Base-by-base conservation (phyloP, 2,797 vertebrate genomes). In the Denticeps clupeoides region DNA sequence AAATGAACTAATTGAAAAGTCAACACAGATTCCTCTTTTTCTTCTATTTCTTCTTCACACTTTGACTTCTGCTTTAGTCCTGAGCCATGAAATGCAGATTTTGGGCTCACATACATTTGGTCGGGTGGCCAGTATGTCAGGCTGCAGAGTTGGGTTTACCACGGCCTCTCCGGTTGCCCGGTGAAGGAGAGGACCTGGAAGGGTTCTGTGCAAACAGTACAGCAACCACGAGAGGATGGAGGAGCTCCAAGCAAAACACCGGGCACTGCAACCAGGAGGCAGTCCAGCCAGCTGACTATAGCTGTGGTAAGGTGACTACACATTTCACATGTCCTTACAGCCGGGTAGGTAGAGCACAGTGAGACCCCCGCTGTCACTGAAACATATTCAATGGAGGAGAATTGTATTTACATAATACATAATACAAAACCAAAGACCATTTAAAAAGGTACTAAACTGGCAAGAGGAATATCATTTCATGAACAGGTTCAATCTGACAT, bases 181-280 rank as follows among this genome's bases (percentile, higher is more conserved):
- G 29, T 56, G 40, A 54, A 51, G 49, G 41, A 45, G 57, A 60
- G n/a, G 58, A 60, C 56, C 64, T 59, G 62, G 55, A 59, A 56
- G 58, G 62, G 65, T 70, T 63, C 49, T 56, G 45, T 59, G 24
- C 49, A 67, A 53, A 51, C 56, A 68, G 49, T 21, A 52, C 53
- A 40, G 59, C 41, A 63, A 54, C 64, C 59, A 47, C 70, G 67
- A 41, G 25, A 24, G 56, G 53, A 57, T 4, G 27, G 53, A 59
- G 29, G 49, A 29, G 47, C 16, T 73, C 70, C 71, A 74, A 72
- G 56, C 56, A 35, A 72, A 76, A 75, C 66, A 73, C 64, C 67
- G 70, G 61, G 63, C 47, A 41, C 58, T 54, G n/a, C n/a, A n/a
- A 56, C 28, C 54, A 54, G 50, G 46, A 53, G 56, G 62, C 55